These are phyloP conservation scores for Protomyctophum bolini DNA, from an alignment of 2,113 vertebrate species.

Conservation along the genomic window DNA sequence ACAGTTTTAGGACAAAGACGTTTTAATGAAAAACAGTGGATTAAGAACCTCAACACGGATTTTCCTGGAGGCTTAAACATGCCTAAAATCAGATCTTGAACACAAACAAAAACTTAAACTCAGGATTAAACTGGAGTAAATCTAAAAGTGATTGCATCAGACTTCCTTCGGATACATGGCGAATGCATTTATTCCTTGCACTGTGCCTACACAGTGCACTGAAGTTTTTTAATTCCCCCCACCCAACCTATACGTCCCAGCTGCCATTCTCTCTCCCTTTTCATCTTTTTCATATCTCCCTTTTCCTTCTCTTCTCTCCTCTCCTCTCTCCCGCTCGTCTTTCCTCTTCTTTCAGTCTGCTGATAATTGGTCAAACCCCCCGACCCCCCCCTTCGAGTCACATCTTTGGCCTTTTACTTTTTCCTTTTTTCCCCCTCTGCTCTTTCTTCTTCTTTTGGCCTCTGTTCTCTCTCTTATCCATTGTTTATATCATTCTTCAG, in stretches of 20 bases:
- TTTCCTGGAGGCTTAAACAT: too few relatives aligned
- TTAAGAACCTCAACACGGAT: too few relatives aligned
- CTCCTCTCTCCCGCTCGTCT: neutral
- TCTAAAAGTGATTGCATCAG: too few relatives aligned
- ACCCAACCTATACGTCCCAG: neutral
- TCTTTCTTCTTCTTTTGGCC: constrained; percentile 44
- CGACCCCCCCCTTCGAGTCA: neutral
- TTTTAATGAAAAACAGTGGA: too few relatives aligned
- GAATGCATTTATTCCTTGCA: too few relatives aligned
- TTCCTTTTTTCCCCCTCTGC: neutral
- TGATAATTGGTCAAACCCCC: constrained; percentile 7
- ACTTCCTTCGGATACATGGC: too few relatives aligned
- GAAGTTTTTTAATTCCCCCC: too few relatives aligned
- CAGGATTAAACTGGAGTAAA: too few relatives aligned
- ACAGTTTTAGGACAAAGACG: too few relatives aligned
- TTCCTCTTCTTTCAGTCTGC: constrained; percentile 3
- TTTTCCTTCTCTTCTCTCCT: neutral
- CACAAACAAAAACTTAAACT: too few relatives aligned
- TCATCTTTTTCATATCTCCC: neutral
- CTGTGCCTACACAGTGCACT: too few relatives aligned
- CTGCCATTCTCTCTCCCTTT: constrained; percentile 1
- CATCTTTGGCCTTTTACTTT: neutral
- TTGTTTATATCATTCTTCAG: constrained; percentile 51
- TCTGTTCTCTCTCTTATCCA: constrained; percentile 7
- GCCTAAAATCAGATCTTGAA: too few relatives aligned